Evolutionary conservation across 2,113 vertebrate genomes (phyloP), one percentile per base, ranked within the genome.

Genomic region (Syrmaticus mikado): DNA sequence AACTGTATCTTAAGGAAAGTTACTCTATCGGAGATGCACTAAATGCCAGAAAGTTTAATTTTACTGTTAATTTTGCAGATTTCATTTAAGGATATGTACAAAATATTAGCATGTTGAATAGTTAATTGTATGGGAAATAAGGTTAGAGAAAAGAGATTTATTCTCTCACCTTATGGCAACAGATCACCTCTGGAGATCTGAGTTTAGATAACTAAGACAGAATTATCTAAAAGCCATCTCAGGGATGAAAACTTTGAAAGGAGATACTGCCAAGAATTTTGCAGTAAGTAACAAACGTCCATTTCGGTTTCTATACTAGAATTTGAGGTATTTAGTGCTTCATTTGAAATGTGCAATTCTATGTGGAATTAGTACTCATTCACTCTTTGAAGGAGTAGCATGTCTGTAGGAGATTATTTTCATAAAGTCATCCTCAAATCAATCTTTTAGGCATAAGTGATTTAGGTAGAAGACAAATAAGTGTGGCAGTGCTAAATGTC

Each of bases 401-500:
- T 20, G 3, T 43, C 62, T 46, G 43, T 38, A 12, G 8, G 7
- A 93, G 17, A 22, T 4, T n/a, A 17, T 50, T 74, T 81, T 34
- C 11, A 22, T 22, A 57, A 65, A 46, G 32, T 24, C 46, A 6
- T 24, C 16, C 22, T 88, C 17, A 57, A 57, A n/a, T 50, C 32
- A 3, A 0, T 4, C 27, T 55, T 87, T 73, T 36, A 45, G 61
- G 15, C 17, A 38, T 65, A 82, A 89, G 16, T 62, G 5, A 5
- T 70, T 15, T 45, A 15, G 50, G 21, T n/a, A 28, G 55, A 50
- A 77, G 76, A 10, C 18, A 36, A 28, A 3, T 10, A 3, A n/a
- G 22, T 0, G 0, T 36, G 75, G 34, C 36, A 50, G 14, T 18
- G 25, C n/a, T n/a, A 20, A 8, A 36, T 2, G 40, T n/a, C 71